Evolutionary conservation across 2,797 vertebrate species (phyloP), one percentile per base, ranked within the genome.

Genomic region (Brachymystax lenok): DNA sequence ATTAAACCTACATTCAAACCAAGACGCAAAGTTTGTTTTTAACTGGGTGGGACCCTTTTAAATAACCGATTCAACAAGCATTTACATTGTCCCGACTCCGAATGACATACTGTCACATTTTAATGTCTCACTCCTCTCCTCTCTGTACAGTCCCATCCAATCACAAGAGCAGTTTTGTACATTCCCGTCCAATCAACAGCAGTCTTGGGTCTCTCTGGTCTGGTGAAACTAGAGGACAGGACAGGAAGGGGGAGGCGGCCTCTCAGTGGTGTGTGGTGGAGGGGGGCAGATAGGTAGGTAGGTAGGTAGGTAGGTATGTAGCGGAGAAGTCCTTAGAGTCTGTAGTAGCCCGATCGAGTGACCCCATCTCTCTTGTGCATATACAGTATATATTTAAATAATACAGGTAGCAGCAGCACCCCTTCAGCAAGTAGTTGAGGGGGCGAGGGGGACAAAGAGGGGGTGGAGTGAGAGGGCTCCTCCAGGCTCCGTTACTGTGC

Each of bases 331-430:
- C 85, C 86, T 87, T 73, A 82, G 86, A 86, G 87, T 89, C 85
- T 75, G 73, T 73, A 73, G 84, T 78, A 86, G 84, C 85, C 85
- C 82, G 78, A 81, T 85, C 82, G 87, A 77, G 88, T 85, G 82
- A 87, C 85, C 89, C 90, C 79, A 76, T 92, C 87, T 89, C 76
- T 82, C 84, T 90, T 94, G 93, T 92, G 92, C 93, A 94, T 92
- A 86, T 94, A 94, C 88, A 93, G 92, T 92, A 88, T 91, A 90
- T 88, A 79, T 85, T 93, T 89, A 93, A 94, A 92, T 93, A 91
- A 90, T 92, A 94, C 92, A 95, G 91, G 91, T 98, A 99, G 98
- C 97, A 99, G 97, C 97, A 97, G 93, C 93, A 95, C 94, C 94
- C 94, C 92, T 88, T 80, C 82, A 79, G 79, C 76, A 78, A 87